Base-by-base conservation (phyloP, 1,140 invertebrate species). In the Dryas iulia region DNA sequence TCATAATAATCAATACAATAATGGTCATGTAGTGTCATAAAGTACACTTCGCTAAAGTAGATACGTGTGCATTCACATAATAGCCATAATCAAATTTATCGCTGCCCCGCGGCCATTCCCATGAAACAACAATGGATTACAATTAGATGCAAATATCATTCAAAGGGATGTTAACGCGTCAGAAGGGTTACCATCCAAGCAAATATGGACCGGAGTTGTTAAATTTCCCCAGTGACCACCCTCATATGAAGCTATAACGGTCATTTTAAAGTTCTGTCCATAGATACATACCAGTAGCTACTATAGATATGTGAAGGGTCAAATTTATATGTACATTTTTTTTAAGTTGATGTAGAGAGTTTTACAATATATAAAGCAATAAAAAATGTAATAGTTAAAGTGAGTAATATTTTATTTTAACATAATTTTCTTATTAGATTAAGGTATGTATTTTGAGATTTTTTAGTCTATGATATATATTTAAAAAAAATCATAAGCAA, bases 61-160 rank as follows among this genome's bases (percentile, higher is more conserved):
- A 56, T 47, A 47, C 39, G 39, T 47, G 39, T 56, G 23, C 53
- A 54, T 25, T 47, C 23, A 47, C 28, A 61, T 66, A 71, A 71
- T 71, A 58, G 69, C 31, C 47, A 61, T 66, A 71, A 71, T 71
- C 33, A 58, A 71, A 71, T 71, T 70, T 63, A 71, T 66, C 66
- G 69, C 66, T 71, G 67, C 64, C 60, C 62, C 53, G 66, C 72
- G 81, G 79, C 81, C 81, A 75, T 88, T 89, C 86, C 84, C 86
- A 89, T 83, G 78, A 72, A 71, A 79, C 73, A 76, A 86, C 84
- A 86, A 88, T 87, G 74, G 77, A 76, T 83, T 78, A 86, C 82
- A 89, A 87, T 89, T 84, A 89, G 78, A 89, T 89, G 86, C 82
- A 87, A 89, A 87, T 86, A 85, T 84, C 71, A 83, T 85, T 80